These are phyloP conservation scores for Pardosa pseudoannulata DNA, from an alignment of 2,888 invertebrate genomes.

Conservation along the genomic window DNA sequence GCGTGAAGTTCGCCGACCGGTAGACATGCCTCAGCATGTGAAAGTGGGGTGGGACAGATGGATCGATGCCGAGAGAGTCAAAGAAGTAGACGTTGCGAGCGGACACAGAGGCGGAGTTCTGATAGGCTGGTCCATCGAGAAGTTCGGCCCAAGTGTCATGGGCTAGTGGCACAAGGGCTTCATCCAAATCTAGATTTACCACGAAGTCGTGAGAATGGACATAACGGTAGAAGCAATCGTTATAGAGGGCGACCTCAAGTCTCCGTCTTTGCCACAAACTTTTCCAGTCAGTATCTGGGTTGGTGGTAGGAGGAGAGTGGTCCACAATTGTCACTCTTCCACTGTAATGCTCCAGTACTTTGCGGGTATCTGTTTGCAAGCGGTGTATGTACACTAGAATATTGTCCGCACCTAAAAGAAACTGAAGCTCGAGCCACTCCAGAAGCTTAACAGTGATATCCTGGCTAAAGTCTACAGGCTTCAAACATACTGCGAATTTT, in stretches of 20 bases:
- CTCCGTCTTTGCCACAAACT: conserved; percentile 95
- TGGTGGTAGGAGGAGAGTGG: conserved; percentile 81
- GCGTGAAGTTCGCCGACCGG: conserved; percentile 82
- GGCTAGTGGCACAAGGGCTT: conserved; percentile 87
- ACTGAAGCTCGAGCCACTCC: conserved; percentile 94
- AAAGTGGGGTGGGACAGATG: conserved; percentile 73
- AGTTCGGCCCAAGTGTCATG: conserved; percentile 84
- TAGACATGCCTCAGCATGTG: conserved; percentile 80
- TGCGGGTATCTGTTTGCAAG: conserved; percentile 90
- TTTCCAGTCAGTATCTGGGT: conserved; percentile 84
- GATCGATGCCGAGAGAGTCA: conserved; percentile 76
- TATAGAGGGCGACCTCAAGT: conserved; percentile 96
- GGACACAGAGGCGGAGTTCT: conserved; percentile 81
- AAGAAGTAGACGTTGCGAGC: conserved; percentile 83
- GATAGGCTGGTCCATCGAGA: conserved; percentile 80
- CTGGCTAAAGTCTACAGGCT: conserved; percentile 83
- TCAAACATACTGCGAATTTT: conserved; percentile 84
- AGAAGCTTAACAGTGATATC: conserved; percentile 91
- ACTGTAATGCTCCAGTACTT: conserved; percentile 81
- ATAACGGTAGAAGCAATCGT: conserved; percentile 95
- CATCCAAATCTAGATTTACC: conserved; percentile 94
- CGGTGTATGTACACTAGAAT: conserved; percentile 90
- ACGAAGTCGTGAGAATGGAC: conserved; percentile 93
- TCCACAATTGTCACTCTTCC: conserved; percentile 84
- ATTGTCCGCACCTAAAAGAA: conserved; percentile 90